Conservation (phyloP, 2,113 vertebrate species). For the Corythornis madagascariensis region DNA sequence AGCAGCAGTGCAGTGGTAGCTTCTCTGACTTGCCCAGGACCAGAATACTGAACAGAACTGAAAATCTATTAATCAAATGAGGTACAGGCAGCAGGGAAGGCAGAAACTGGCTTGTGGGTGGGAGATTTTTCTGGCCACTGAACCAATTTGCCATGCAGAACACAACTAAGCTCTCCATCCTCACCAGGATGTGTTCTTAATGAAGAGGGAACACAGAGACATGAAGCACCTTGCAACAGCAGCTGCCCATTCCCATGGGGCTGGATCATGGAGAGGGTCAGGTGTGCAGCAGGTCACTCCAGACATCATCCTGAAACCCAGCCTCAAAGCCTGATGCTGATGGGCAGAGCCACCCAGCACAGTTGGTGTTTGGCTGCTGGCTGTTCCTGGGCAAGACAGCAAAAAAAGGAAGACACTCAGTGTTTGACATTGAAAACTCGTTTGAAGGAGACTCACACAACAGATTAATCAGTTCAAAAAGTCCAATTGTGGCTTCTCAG, state of each 20-base stretch:
- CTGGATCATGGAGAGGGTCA: neutral
- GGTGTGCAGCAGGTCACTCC: no score
- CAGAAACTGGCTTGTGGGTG: neutral
- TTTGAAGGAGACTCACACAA: neutral
- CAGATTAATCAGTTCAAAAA: neutral
- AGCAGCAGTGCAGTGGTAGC: neutral
- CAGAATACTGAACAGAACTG: neutral
- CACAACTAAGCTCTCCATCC: neutral
- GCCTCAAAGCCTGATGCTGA: neutral
- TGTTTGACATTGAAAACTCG: neutral
- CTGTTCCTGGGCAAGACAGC: neutral
- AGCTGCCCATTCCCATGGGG: neutral
- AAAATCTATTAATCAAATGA: neutral
- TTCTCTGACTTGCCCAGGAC: neutral
- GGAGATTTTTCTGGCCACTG: neutral
- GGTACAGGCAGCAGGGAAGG: neutral
- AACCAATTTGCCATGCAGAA: neutral
- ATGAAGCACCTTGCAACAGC: neutral
- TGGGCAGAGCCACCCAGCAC: neutral
- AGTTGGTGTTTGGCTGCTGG: neutral
- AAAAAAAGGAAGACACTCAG: neutral
- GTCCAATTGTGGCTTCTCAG: neutral
- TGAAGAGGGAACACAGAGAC: neutral
- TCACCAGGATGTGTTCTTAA: neutral
- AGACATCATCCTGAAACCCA: accelerated